Evolutionary conservation across 2,797 vertebrate species (phyloP), one percentile per base, ranked within the genome.

Genomic region (Octomys mimax): DNA sequence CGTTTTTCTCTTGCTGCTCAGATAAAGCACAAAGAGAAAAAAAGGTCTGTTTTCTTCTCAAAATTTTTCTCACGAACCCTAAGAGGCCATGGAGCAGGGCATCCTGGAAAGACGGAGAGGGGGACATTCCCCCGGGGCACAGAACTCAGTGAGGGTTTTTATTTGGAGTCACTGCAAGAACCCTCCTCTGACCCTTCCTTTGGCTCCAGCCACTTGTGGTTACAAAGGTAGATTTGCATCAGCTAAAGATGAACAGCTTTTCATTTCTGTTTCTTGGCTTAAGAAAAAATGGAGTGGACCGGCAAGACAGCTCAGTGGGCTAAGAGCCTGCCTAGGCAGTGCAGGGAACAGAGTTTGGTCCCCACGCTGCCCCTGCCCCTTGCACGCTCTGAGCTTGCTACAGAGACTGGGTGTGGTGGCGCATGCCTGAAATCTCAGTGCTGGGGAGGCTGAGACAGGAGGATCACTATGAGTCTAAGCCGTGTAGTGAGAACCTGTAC

Each of bases 261-360:
- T 96, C 91, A 89, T 96, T 95, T 96, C 87, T 95, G 94, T 94
- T 96, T 90, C 73, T 93, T 95, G 92, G 46, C 84, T 95, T 97
- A 42, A 93, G 16, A 79, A 95, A 95, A 95, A 92, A 66, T 57
- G 14, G 54, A 54, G 54, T 18, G 54, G 54, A 18, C 54, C 16
- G 54, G 14, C 3, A 18, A 57, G 54, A 57, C 5, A 57, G 54
- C 54, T 57, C 54, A 18, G 54, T 16, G 19, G 54, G 5, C 54
- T 18, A 57, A 57, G 54, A 4, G 14, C 54, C 54, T 57, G 54
- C 52, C 14, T 54, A 54, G 13, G 52, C 12, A 14, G 52, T 54
- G 12, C 54, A 57, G 54, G 54, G 54, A 57, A 14, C 14, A 18
- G 54, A 14, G 16, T 18, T 57, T 16, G 16, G 54, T 57, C 54